These are phyloP conservation scores for Synodontis membranacea DNA, from an alignment of 2,113 vertebrate species.

Conservation along the genomic window DNA sequence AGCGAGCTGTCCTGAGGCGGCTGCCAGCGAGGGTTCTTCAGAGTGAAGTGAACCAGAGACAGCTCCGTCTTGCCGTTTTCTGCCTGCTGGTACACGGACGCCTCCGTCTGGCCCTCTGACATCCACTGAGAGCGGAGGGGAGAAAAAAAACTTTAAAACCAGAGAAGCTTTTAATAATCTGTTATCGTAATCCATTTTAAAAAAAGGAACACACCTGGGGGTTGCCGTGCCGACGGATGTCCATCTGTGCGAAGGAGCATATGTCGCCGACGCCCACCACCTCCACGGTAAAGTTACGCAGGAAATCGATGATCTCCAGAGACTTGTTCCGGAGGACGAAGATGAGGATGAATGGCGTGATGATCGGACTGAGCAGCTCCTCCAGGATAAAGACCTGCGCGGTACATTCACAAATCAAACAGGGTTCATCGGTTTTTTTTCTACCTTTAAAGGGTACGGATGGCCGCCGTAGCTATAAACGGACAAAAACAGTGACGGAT, in stretches of 20 bases:
- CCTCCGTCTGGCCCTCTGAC: slow-evolving; percentile 92
- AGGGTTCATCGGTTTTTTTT: too few relatives aligned
- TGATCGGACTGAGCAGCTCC: slow-evolving; percentile 92
- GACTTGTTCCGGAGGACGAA: slow-evolving; percentile 90
- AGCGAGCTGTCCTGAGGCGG: slow-evolving; percentile 91
- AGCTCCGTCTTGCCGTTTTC: slow-evolving; percentile 97
- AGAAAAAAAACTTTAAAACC: not conserved
- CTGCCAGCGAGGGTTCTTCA: slow-evolving; percentile 97
- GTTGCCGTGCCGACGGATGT: slow-evolving; percentile 94
- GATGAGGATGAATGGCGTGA: slow-evolving; percentile 95
- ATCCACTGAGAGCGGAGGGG: slow-evolving; percentile 82
- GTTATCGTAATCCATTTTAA: too few relatives aligned
- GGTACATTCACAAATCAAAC: not conserved
- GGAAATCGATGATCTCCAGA: slow-evolving; percentile 97
- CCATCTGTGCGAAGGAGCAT: slow-evolving; percentile 99
- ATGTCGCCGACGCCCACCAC: slow-evolving; percentile 95
- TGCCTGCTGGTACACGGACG: slow-evolving; percentile 96
- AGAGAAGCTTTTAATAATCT: not conserved
- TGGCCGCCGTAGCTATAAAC: not conserved
- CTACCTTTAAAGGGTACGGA: not conserved
- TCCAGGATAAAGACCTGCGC: slow-evolving; percentile 92
- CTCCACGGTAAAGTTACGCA: slow-evolving; percentile 97
- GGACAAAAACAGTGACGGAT: not conserved
- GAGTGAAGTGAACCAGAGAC: slow-evolving; percentile 98
- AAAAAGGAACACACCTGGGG: slow-evolving; percentile 87